phyloP scores from a whole-genome alignment of 2,797 vertebrate species.

The Masticophis lateralis region DNA sequence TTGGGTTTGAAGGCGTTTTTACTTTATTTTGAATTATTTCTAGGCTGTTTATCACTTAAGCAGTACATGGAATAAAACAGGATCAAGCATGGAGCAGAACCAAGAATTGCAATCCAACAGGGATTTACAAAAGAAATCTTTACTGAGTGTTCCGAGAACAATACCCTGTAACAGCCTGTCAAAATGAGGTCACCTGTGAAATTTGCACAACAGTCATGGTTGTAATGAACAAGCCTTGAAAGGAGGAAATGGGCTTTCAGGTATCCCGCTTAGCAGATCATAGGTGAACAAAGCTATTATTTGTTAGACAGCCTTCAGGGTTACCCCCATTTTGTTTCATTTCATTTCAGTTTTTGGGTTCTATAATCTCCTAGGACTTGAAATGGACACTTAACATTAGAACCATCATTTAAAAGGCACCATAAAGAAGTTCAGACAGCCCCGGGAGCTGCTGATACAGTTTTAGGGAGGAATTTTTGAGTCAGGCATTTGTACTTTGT shows the following conservation, averaged over 20 bases:
- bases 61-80: not conserved
- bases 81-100: not conserved
- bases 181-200: not conserved
- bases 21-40: not conserved
- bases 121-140: not conserved
- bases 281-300: not conserved
- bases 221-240: not conserved
- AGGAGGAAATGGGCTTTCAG: not conserved
- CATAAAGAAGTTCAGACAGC: not conserved
- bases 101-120: not conserved
- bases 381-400: not conserved
- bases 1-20: not conserved
- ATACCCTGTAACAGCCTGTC: not conserved
- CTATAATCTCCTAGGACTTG: not conserved
- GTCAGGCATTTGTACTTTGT: not conserved
- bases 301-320: not conserved
- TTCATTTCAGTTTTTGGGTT: not conserved
- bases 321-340: not conserved
- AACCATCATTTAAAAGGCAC: not conserved
- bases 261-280: not conserved
- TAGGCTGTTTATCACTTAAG: not conserved
- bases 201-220: not conserved
- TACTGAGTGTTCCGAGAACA: not conserved
- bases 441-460: not conserved
- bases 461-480: not conserved